Base-by-base conservation (phyloP, 2,797 vertebrate genomes). In the Borostomias antarcticus region DNA sequence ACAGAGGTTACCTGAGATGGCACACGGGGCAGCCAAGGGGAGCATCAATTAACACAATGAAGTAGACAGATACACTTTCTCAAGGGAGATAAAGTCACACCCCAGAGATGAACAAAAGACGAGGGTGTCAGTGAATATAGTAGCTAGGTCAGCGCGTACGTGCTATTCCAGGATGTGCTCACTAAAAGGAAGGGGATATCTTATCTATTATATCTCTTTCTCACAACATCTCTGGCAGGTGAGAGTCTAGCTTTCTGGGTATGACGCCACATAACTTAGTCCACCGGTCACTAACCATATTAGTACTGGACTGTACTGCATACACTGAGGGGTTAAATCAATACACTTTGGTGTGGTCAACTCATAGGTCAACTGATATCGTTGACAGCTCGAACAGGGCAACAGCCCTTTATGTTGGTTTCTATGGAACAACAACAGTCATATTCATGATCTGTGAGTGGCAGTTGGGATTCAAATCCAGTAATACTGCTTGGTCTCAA, bases 1-100 rank as follows among this genome's bases (percentile, higher is more conserved):
- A 43, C 21, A 64, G 59, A 21, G 26, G 25, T 19, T 50, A 59
- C 52, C 32, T 23, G 52, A 60, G 57, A 23, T 52, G 54, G 30
- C 30, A 21, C 29, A 45, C 37, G 50, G 5, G 1, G n/a, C 13
- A 59, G 11, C 1, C 25, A 10, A 58, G 56, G 23, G 7, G 21
- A 59, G 35, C 33, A 43, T 50, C 19, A 21, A n/a, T 21, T 32
- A 1, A 8, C 35, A 37, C 7, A 37, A 5, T 37, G 35, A 7
- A 37, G 35, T 37, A 37, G 35, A 37, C 35, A 37, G 35, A 37
- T 37, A 37, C 13, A 37, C 13, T n/a, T n/a, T n/a, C n/a, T n/a
- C n/a, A n/a, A n/a, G n/a, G 40, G 40, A 43, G 40, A 43, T 11
- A 43, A 11, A n/a, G 13, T 11, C 40, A 43, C 13, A n/a, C 40